phyloP scores from a whole-genome alignment of 2,888 invertebrate genomes.

The Julus scandinavius region DNA sequence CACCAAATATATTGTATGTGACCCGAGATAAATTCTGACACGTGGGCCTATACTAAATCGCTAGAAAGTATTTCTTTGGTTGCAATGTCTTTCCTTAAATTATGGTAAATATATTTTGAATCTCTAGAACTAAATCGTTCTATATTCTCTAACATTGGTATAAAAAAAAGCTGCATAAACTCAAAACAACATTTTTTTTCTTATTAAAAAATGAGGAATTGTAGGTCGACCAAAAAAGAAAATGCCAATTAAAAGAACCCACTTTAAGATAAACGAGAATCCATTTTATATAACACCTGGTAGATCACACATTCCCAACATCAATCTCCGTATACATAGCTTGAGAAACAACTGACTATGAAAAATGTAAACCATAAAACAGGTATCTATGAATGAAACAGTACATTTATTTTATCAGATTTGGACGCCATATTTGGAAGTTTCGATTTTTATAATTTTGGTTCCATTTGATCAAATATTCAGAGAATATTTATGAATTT shows the following conservation, averaged over 20 bases:
- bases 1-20: conserved; percentile 26
- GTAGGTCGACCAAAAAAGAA: not conserved
- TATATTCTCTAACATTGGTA: not conserved
- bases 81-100: not conserved
- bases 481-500: too few species aligned
- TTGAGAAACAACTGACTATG: too few species aligned
- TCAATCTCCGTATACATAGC: too few species aligned
- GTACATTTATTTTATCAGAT: too few species aligned
- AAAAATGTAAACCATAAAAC: too few species aligned
- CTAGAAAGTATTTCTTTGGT: not conserved
- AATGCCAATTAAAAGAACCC: not conserved
- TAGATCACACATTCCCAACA: not conserved
- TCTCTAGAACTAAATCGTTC: not conserved
- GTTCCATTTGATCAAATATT: too few species aligned
- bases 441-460: too few species aligned
- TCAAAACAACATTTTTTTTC: not conserved
- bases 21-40: not conserved
- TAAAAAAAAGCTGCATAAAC: not conserved
- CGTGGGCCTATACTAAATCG: not conserved
- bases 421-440: too few species aligned
- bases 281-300: not conserved
- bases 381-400: too few species aligned
- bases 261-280: not conserved
- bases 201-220: not conserved
- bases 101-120: not conserved